Evolutionary conservation across 2,888 invertebrate species (phyloP), one percentile per base, ranked within the genome.

Genomic region (Ectemnius continuus): DNA sequence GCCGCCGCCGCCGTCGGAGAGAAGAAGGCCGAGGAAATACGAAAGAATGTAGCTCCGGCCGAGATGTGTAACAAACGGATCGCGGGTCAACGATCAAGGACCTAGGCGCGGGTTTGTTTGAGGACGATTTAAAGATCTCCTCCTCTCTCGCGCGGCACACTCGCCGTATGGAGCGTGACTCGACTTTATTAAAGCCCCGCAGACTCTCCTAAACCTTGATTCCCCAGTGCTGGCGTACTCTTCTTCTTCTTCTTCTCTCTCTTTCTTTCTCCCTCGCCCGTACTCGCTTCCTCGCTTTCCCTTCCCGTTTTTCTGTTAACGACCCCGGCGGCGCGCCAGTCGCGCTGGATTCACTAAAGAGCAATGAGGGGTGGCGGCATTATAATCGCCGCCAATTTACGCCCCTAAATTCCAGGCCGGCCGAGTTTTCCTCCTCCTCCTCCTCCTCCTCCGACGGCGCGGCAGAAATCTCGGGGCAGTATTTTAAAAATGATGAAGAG

Each of bases 61-160:
- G 67, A 80, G 80, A 85, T 84, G 84, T 84, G 83, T 83, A 87
- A 84, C 84, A 81, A 86, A 78, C 80, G 83, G 81, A 85, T 83
- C 80, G 82, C 70, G 70, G 84, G 84, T 88, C 84, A 86, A 81
- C 83, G 84, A 84, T 84, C 84, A 81, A 76, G 79, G 76, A 76
- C 77, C 67, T 65, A 11, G 36, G 68, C 63, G 67, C 70, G 75
- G 72, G 81, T 85, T 80, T 82, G 82, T 87, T 86, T 83, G 83
- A 84, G 81, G 78, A 86, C 84, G 85, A 87, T 88, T 87, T 86
- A 87, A 86, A 86, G 83, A 87, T 87, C 84, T 83, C 36, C 11
- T 36, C 36, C 36, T 36, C 36, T 36, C 36, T 5, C 36, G 6
- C 36, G 36, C 36, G 6, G 11, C 36, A 36, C 36, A 36, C 36